These are phyloP conservation scores for Planococcus citri DNA, from an alignment of 1,140 invertebrate species.

Conservation along the genomic window DNA sequence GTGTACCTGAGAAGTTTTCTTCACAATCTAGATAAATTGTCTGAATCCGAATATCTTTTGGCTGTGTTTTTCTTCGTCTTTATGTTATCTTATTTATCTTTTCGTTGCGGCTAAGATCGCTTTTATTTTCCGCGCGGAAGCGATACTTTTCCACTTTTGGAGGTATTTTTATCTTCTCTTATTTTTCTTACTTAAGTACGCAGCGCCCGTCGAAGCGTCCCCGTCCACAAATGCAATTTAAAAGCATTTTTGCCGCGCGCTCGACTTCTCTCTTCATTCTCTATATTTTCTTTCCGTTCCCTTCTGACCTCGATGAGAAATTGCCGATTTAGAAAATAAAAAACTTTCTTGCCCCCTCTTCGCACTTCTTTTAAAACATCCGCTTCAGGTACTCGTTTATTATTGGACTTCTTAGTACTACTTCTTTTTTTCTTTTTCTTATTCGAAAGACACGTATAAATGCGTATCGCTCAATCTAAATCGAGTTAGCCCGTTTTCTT, in stretches of 20 bases:
- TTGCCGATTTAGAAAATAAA: conserved; percentile 20
- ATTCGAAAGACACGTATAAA: conserved; percentile 16
- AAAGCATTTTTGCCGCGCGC: conserved; percentile 11
- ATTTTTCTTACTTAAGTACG: conserved; percentile 20
- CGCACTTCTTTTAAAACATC: neutral
- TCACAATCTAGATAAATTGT: conserved; percentile 11
- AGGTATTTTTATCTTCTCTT: conserved; percentile 14
- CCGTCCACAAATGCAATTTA: conserved; percentile 16
- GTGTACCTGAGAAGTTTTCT: neutral
- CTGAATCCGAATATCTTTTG: neutral
- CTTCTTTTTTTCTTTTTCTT: neutral
- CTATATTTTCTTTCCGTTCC: conserved; percentile 17
- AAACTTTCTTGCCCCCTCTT: neutral
- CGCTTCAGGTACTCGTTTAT: conserved; percentile 16
- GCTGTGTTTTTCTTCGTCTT: neutral
- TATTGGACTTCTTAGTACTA: neutral
- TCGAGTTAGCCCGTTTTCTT: conserved; percentile 14
- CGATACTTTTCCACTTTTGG: conserved; percentile 15
- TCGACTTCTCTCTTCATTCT: neutral
- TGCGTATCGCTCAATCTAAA: conserved; percentile 16
- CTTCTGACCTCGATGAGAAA: conserved; percentile 15
- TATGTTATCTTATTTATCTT: conserved; percentile 18
- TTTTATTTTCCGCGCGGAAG: conserved; percentile 8
- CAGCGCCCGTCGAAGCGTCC: neutral
- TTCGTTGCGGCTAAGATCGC: conserved; percentile 16